Base-by-base conservation (phyloP, 2,797 vertebrate species). In the Enteromius anoplus region DNA sequence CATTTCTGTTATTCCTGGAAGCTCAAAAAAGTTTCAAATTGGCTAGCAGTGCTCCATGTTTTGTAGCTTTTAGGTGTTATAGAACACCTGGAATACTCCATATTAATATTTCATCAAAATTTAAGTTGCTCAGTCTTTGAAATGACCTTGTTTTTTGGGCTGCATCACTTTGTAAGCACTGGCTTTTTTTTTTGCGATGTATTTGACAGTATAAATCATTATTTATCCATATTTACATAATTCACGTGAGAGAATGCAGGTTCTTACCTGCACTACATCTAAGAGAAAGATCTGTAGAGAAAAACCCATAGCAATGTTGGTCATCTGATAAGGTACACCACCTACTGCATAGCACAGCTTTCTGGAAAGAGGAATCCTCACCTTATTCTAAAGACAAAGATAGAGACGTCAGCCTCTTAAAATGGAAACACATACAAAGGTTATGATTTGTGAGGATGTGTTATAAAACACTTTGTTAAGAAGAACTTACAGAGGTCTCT, bases 271-370 rank as follows among this genome's bases (percentile, higher is more conserved):
- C 8, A 93, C 93, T 10, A 94, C 90, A 58, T 96, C 94, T 88
- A 96, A 84, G 0, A 95, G 90, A 85, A 96, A 96, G 3, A 96
- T 92, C 80, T 95, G 94, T 84, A 95, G 80, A 78, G 94, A 95
- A 51, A 95, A 88, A 1, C 84, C 81, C 0, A 94, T 88, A 14
- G 88, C 88, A 1, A 91, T 90, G 17, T 87, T 72, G 0, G 93
- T 95, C 5, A 94, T 88, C 88, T 95, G 94, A 92, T 92, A 87
- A 0, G 94, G 94, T 75, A 92, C 84, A 6, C 91, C 94, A 11
- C 94, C 95, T 0, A 92, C 17, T 15, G 93, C 93, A 21, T 92
- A 96, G 47, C 94, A 95, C 45, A 93, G 1, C 86, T 95, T 96
- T 58, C 88, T 93, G 86, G 34, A 21, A 53, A 94, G 78, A 8